These are phyloP conservation scores for Limnothrissa miodon DNA, from an alignment of 2,113 vertebrate genomes.

Conservation along the genomic window DNA sequence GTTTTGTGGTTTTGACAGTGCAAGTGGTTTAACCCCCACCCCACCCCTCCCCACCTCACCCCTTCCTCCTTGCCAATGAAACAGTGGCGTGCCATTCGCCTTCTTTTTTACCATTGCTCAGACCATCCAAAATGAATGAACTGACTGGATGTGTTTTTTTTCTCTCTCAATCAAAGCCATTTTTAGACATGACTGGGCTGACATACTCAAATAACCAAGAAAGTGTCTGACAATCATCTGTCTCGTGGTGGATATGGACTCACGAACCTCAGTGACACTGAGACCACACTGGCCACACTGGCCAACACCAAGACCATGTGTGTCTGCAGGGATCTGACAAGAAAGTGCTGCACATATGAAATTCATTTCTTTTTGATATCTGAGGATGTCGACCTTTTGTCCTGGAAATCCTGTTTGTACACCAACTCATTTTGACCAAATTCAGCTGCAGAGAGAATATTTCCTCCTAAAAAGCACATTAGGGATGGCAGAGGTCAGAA, in stretches of 20 bases:
- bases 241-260: slow-evolving; percentile 57
- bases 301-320: slow-evolving; percentile 52
- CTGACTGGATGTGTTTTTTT: slow-evolving; percentile 3
- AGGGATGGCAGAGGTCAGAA: background rate
- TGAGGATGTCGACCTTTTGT: background rate
- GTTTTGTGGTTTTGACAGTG: slow-evolving; percentile 17
- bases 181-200: slow-evolving; percentile 33
- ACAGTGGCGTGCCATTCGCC: slow-evolving; percentile 11
- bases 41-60: background rate
- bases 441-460: slow-evolving; percentile 2
- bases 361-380: background rate
- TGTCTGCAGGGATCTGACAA: slow-evolving; percentile 53
- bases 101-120: slow-evolving; percentile 4
- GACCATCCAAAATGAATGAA: slow-evolving; percentile 3
- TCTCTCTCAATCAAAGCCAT: slow-evolving; percentile 44
- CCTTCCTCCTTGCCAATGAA: background rate
- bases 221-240: slow-evolving; percentile 75
- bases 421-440: slow-evolving; percentile 5
- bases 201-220: slow-evolving; percentile 57
- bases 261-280: slow-evolving; percentile 51
- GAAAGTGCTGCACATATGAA: slow-evolving; percentile 47
- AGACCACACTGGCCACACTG: slow-evolving; percentile 40
- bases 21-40: background rate
- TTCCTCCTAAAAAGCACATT: background rate
- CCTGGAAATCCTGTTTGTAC: background rate